phyloP scores from a whole-genome alignment of 2,888 invertebrate genomes.

The Sceliomorpha sp. region DNA sequence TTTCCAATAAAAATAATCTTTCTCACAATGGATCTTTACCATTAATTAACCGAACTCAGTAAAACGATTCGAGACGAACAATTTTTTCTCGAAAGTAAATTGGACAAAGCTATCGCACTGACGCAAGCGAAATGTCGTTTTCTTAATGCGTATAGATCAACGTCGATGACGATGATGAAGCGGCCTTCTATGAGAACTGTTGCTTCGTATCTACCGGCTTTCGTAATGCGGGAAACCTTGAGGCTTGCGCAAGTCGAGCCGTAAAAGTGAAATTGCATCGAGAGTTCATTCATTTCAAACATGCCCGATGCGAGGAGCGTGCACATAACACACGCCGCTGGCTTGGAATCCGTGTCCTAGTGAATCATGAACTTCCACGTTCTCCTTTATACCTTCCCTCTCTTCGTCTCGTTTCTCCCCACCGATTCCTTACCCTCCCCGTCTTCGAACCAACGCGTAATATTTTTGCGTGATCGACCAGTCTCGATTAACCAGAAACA shows the following conservation, averaged over 20 bases:
- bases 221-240: slow-evolving; percentile 79
- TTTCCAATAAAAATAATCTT: too few species aligned
- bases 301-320: slow-evolving; percentile 41
- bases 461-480: slow-evolving; percentile 32
- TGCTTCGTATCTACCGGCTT: slow-evolving; percentile 69
- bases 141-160: slow-evolving; percentile 33
- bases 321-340: slow-evolving; percentile 33
- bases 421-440: neutral
- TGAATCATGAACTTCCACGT: slow-evolving; percentile 54
- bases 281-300: slow-evolving; percentile 72
- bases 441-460: neutral
- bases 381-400: neutral
- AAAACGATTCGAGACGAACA: slow-evolving; percentile 3
- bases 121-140: slow-evolving; percentile 9
- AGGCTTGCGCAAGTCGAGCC: slow-evolving; percentile 70
- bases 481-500: slow-evolving; percentile 34
- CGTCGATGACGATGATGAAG: slow-evolving; percentile 49
- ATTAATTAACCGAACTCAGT: too few species aligned
- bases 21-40: too few species aligned
- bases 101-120: slow-evolving; percentile 6
- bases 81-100: neutral
- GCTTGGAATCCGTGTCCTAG: slow-evolving; percentile 33
- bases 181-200: slow-evolving; percentile 52
- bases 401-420: too few species aligned
- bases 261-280: slow-evolving; percentile 77